Percentiles rank a stretch among this genome's conserved stretches.
phyloP scores from a whole-genome alignment of 2,888 invertebrate genomes.

The Orchesellides sinensis region DNA sequence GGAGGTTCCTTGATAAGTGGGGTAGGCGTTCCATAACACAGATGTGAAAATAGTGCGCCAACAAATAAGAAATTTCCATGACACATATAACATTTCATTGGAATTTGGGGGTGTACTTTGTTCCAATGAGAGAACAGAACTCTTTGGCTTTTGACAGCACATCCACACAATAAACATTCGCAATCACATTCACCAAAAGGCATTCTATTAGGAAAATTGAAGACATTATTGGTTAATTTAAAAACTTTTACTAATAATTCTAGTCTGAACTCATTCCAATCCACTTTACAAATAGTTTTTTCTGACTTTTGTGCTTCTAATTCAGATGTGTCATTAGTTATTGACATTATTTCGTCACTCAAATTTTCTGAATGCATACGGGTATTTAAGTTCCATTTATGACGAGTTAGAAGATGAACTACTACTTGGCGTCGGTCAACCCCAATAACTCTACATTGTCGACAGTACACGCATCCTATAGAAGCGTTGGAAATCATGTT shows the following conservation, averaged over 20 bases:
- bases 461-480: conserved; percentile 86
- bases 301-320: neutral
- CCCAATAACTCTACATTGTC: conserved; percentile 90
- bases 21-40: conserved; percentile 72
- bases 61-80: conserved; percentile 73
- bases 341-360: too few relatives aligned
- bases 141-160: conserved; percentile 55
- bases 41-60: conserved; percentile 73
- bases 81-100: conserved; percentile 74
- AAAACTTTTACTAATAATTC: conserved; percentile 71
- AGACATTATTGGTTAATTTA: conserved; percentile 59
- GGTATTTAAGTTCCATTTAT: conserved; percentile 80
- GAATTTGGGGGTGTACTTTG: conserved; percentile 69
- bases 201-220: conserved; percentile 51
- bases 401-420: conserved; percentile 87
- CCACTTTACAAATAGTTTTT: conserved; percentile 27
- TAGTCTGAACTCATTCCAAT: conserved; percentile 68
- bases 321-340: too few relatives aligned
- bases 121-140: conserved; percentile 73
- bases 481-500: conserved; percentile 68
- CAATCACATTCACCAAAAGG: conserved; percentile 71
- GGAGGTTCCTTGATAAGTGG: conserved; percentile 66
- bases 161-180: conserved; percentile 74
- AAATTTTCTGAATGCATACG: too few relatives aligned
- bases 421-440: conserved; percentile 89